Evolutionary conservation across 2,113 vertebrate genomes (phyloP).

Genomic region (Brachypodius melanocephalos): DNA sequence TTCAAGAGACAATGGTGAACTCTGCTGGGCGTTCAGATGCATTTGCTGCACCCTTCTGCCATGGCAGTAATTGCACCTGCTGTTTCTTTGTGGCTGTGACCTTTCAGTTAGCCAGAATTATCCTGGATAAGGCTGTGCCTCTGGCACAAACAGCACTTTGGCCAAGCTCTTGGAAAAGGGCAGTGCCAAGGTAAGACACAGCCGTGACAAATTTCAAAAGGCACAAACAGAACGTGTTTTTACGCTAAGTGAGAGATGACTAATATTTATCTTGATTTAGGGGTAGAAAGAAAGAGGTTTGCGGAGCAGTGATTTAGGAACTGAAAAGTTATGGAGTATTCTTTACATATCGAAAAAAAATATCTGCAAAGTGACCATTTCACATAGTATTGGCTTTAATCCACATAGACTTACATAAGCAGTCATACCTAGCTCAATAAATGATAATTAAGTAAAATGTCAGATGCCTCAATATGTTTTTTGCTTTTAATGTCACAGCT

Average conservation of each 20-base stretch:
- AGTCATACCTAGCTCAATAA: background rate
- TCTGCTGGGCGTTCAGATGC: background rate
- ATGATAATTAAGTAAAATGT: background rate
- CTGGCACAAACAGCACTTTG: background rate
- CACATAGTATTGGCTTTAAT: background rate
- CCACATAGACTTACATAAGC: background rate
- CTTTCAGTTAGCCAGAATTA: constrained; percentile 37
- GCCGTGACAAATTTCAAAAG: background rate
- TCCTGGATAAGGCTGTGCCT: background rate
- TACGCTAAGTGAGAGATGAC: background rate
- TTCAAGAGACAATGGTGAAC: background rate
- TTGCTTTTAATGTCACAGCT: background rate
- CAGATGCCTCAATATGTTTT: background rate
- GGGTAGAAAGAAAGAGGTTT: background rate
- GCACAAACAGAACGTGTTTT: background rate
- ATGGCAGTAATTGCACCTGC: background rate
- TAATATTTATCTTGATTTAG: background rate
- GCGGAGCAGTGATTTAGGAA: background rate
- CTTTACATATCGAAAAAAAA: background rate
- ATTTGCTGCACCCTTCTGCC: constrained; percentile 2
- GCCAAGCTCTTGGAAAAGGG: background rate
- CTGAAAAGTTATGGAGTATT: background rate
- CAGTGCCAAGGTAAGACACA: background rate
- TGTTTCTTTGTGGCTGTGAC: constrained; percentile 35
- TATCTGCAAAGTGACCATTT: background rate